phyloP scores from a whole-genome alignment of 2,888 invertebrate species.

The Parnassius glacialis region DNA sequence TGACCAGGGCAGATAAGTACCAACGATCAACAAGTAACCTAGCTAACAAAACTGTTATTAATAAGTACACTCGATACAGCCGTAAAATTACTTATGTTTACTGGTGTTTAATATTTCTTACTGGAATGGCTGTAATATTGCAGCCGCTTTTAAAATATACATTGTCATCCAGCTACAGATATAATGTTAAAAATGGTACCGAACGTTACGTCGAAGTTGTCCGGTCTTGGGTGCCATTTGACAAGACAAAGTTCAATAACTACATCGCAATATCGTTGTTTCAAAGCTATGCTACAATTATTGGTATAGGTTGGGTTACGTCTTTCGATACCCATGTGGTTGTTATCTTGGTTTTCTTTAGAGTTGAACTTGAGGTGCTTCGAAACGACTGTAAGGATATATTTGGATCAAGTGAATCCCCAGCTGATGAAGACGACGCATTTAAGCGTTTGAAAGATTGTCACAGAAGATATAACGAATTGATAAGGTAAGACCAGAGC shows the following conservation, averaged over 20 bases:
- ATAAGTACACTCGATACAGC: conserved; percentile 8
- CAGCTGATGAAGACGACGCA: conserved; percentile 1
- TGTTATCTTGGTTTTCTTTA: conserved; percentile 15
- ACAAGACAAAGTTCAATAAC: not conserved
- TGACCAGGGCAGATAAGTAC: conserved; percentile 1
- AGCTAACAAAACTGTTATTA: not conserved
- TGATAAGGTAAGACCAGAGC: conserved; percentile 8
- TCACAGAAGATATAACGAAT: conserved; percentile 7
- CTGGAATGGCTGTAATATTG: not conserved
- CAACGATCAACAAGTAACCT: conserved; percentile 10
- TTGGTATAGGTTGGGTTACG: conserved; percentile 4
- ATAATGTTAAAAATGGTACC: conserved; percentile 5
- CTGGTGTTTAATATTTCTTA: not conserved
- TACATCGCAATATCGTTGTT: conserved; percentile 7
- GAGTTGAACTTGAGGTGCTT: conserved; percentile 13
- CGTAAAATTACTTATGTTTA: conserved; percentile 9
- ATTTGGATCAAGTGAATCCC: not conserved
- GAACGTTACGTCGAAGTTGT: not conserved
- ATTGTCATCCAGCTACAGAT: not conserved
- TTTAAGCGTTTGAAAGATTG: conserved; percentile 3
- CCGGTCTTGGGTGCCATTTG: conserved; percentile 14
- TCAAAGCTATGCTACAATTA: not conserved
- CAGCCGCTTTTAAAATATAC: conserved; percentile 4
- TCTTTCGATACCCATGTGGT: conserved; percentile 4
- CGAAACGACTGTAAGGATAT: conserved; percentile 13